phyloP scores from a whole-genome alignment of 1,140 invertebrate genomes.

The Brachystomella parvula region DNA sequence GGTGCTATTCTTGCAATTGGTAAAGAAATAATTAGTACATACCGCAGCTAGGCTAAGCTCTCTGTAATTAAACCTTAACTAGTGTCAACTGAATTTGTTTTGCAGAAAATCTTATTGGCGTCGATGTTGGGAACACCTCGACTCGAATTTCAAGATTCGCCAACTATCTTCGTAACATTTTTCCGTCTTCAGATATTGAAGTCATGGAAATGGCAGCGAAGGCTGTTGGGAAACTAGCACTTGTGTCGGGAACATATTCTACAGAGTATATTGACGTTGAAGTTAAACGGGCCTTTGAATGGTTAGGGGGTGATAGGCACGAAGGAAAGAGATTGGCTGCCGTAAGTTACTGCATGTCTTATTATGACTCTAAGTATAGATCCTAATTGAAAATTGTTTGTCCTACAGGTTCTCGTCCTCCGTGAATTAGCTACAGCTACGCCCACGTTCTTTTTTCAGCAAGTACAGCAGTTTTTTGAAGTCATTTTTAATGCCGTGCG shows the following conservation, averaged over 20 bases:
- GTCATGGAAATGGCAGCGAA: constrained; percentile 95
- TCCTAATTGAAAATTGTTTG: constrained; percentile 16
- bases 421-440: constrained; percentile 90
- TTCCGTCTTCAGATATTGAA: constrained; percentile 79
- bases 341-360: constrained; percentile 47
- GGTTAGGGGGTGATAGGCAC: constrained; percentile 79
- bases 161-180: constrained; percentile 80
- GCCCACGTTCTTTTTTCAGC: constrained; percentile 97
- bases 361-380: not conserved
- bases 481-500: constrained; percentile 85
- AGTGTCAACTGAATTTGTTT: constrained; percentile 19
- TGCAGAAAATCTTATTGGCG: constrained; percentile 77
- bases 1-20: constrained; percentile 90
- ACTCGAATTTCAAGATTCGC: constrained; percentile 83
- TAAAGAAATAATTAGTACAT: constrained; percentile 47
- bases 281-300: constrained; percentile 88
- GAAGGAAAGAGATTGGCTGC: constrained; percentile 85
- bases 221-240: constrained; percentile 81
- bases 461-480: constrained; percentile 93
- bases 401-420: constrained; percentile 64
- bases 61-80: not conserved
- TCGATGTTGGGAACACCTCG: constrained; percentile 84
- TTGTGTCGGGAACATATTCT: constrained; percentile 84
- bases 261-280: constrained; percentile 95
- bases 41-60: too few species aligned